phyloP scores from a whole-genome alignment of 2,888 invertebrate genomes.

The Abrostola tripartita region DNA sequence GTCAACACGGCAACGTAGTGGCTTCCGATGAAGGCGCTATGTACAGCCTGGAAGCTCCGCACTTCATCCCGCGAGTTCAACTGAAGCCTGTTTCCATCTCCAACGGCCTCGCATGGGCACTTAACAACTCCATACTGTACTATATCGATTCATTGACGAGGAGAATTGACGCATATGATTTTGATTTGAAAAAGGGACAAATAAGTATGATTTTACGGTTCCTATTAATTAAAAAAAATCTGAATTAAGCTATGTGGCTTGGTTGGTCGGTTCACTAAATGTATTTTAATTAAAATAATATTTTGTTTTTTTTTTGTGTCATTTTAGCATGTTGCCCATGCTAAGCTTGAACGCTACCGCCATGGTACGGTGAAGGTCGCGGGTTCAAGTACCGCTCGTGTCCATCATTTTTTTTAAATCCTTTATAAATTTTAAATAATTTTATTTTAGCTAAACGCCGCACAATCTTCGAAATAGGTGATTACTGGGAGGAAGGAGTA shows the following conservation, averaged over 20 bases:
- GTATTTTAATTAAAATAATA: too few species aligned
- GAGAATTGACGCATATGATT: slow-evolving; percentile 90
- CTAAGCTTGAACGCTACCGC: too few species aligned
- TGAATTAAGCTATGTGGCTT: too few species aligned
- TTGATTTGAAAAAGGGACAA: slow-evolving; percentile 80
- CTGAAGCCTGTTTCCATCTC: slow-evolving; percentile 86
- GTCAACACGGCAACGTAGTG: slow-evolving; percentile 41
- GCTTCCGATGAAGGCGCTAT: slow-evolving; percentile 38
- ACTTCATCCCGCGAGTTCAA: slow-evolving; percentile 56
- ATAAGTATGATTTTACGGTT: slow-evolving; percentile 40
- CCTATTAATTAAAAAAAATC: too few species aligned
- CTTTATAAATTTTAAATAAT: too few species aligned
- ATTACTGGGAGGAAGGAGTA: slow-evolving; percentile 58
- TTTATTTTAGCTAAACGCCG: slow-evolving; percentile 59
- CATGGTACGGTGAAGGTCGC: too few species aligned
- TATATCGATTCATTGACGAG: slow-evolving; percentile 89
- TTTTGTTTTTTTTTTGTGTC: too few species aligned
- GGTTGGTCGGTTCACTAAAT: too few species aligned
- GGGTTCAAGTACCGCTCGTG: neutral
- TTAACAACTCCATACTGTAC: slow-evolving; percentile 83
- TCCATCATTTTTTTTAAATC: neutral
- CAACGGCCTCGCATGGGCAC: slow-evolving; percentile 91
- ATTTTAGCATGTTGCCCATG: too few species aligned
- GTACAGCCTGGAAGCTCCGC: slow-evolving; percentile 71
- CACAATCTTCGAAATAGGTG: slow-evolving; percentile 78